A percentile compares a stretch with the other conserved stretches of the same genome.
Conservation (phyloP, 2,113 vertebrate species). For the Tragelaphus buxtoni region DNA sequence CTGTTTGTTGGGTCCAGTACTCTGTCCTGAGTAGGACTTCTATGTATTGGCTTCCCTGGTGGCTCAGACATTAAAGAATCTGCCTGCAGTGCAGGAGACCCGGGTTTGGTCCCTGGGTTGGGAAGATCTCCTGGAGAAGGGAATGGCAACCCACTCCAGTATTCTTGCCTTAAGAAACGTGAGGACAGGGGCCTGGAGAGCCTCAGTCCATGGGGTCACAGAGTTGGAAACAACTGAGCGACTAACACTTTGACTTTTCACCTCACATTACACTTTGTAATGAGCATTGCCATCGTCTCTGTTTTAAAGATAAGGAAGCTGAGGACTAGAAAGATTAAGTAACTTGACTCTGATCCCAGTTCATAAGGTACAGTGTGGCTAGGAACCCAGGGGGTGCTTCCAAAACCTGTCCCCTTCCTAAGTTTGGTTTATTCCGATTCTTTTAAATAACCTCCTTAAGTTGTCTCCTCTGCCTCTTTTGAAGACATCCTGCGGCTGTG, state of each 20-base stretch:
- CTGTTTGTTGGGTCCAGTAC: not conserved
- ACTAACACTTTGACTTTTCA: not conserved
- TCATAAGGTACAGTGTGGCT: not conserved
- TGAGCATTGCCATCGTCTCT: not conserved
- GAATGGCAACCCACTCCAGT: not conserved
- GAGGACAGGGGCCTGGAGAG: not conserved
- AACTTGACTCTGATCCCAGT: not conserved
- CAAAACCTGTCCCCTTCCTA: not conserved
- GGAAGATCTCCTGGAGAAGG: not conserved
- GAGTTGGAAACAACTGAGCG: not conserved
- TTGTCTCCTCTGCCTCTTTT: not conserved
- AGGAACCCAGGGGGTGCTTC: not conserved
- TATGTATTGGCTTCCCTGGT: not conserved
- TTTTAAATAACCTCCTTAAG: not conserved
- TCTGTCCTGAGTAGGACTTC: not conserved
- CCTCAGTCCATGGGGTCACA: not conserved
- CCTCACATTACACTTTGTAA: not conserved
- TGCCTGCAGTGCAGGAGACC: not conserved
- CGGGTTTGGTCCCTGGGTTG: not conserved
- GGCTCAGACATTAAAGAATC: not conserved
- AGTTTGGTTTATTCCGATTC: not conserved
- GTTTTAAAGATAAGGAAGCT: not conserved
- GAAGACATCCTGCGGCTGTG: not conserved
- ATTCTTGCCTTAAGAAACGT: not conserved
- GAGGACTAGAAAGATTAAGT: not conserved